A percentile compares a stretch with the other conserved stretches of the same genome.
Evolutionary conservation across 2,888 invertebrate genomes (phyloP).

Genomic region (Melikaiella ostensackeni): DNA sequence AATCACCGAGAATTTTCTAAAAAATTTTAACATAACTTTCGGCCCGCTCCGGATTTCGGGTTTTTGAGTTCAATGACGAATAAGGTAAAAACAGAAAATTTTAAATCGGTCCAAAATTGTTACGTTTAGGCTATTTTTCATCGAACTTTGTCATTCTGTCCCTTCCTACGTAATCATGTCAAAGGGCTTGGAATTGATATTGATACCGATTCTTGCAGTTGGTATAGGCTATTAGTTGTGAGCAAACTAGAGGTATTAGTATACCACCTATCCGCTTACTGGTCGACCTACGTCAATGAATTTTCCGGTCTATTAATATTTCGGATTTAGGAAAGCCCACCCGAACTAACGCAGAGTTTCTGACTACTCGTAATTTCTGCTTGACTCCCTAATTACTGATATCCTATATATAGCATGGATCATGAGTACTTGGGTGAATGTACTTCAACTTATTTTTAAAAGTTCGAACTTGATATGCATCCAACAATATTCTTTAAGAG

Average conservation of each 20-base stretch:
- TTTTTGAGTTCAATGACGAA: no score
- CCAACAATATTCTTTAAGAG: no score
- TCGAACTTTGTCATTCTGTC: no score
- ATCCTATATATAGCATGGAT: not conserved
- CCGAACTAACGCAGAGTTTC: not conserved
- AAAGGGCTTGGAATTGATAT: not conserved
- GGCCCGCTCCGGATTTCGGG: no score
- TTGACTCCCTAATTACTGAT: not conserved
- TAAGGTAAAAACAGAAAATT: no score
- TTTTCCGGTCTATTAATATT: constrained; percentile 3
- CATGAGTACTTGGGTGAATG: not conserved
- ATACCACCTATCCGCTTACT: constrained; percentile 17
- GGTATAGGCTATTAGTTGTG: not conserved
- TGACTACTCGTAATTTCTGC: not conserved
- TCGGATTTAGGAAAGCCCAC: not conserved
- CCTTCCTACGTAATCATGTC: no score
- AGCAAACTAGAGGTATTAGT: not conserved
- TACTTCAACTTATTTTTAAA: not conserved
- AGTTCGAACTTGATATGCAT: not conserved
- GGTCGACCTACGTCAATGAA: constrained; percentile 1
- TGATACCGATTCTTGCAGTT: not conserved
- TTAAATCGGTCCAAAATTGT: no score
- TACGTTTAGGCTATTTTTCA: no score
- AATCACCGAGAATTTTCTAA: no score
- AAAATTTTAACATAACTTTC: no score